Conservation (phyloP, 2,888 invertebrate genomes). For the Agrilus biguttatus region DNA sequence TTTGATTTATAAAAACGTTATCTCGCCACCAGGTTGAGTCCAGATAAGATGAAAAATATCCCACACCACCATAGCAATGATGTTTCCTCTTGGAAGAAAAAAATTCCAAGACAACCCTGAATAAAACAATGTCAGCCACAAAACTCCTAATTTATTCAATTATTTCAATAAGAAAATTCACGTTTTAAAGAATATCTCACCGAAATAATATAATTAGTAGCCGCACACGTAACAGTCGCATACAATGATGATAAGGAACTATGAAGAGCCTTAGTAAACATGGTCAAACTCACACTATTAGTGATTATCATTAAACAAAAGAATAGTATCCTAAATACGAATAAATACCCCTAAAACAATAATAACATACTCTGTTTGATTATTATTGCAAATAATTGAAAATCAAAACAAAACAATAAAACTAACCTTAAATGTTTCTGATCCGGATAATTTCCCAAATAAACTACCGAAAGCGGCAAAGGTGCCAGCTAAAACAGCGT, state of each 20-base stretch:
- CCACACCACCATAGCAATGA: conserved; percentile 60
- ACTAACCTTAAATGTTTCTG: conserved; percentile 23
- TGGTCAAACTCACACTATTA: conserved; percentile 45
- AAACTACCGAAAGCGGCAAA: conserved; percentile 49
- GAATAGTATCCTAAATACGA: conserved; percentile 24
- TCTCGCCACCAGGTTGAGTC: conserved; percentile 47
- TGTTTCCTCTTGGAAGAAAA: conserved; percentile 55
- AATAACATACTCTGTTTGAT: conserved; percentile 5
- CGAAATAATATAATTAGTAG: conserved; percentile 48
- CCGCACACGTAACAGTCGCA: conserved; percentile 47
- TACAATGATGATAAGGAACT: conserved; percentile 42
- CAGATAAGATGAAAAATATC: conserved; percentile 50
- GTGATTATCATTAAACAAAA: conserved; percentile 40
- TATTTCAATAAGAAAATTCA: neutral
- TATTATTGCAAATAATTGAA: conserved; percentile 13
- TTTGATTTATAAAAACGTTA: neutral
- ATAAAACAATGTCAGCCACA: conserved; percentile 15
- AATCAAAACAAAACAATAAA: neutral
- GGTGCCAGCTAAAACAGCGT: conserved; percentile 42
- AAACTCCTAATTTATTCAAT: neutral
- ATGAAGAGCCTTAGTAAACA: conserved; percentile 48
- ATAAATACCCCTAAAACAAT: conserved; percentile 21
- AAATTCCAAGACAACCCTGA: conserved; percentile 57
- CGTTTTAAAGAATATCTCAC: conserved; percentile 30
- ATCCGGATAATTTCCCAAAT: conserved; percentile 48